Conservation (phyloP, 2,797 vertebrate genomes). For the Cossypha caffra region DNA sequence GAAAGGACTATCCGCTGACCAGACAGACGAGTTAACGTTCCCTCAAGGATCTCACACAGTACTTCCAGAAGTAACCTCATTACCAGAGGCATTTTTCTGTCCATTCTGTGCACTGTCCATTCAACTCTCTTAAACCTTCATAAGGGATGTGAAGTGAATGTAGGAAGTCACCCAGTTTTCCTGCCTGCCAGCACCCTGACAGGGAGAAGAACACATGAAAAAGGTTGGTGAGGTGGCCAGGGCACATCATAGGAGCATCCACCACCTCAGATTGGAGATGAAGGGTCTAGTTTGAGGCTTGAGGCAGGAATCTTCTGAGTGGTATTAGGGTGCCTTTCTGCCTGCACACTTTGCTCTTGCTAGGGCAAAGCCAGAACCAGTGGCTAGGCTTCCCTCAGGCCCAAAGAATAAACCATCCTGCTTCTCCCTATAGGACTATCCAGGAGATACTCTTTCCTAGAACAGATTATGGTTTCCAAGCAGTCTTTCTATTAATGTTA, state of each 20-base stretch:
- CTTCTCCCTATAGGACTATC: not conserved
- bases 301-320: not conserved
- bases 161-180: not conserved
- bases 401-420: not conserved
- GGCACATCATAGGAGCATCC: not conserved
- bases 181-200: not conserved
- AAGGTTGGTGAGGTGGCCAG: not conserved
- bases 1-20: not conserved
- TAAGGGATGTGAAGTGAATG: not conserved
- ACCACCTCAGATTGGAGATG: accelerated
- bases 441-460: not conserved
- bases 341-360: not conserved
- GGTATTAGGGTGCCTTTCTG: not conserved
- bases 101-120: not conserved
- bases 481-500: not conserved
- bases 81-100: not conserved
- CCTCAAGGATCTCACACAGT: not conserved
- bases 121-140: not conserved
- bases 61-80: not conserved
- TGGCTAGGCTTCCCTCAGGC: not conserved
- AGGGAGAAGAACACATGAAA: not conserved
- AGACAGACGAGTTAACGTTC: accelerated
- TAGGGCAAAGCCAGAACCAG: not conserved
- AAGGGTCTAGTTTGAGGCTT: not conserved
- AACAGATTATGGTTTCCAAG: not conserved